Conservation (phyloP, 37 sponge, comb jelly and placozoan species). For the Tethya wilhelma region DNA sequence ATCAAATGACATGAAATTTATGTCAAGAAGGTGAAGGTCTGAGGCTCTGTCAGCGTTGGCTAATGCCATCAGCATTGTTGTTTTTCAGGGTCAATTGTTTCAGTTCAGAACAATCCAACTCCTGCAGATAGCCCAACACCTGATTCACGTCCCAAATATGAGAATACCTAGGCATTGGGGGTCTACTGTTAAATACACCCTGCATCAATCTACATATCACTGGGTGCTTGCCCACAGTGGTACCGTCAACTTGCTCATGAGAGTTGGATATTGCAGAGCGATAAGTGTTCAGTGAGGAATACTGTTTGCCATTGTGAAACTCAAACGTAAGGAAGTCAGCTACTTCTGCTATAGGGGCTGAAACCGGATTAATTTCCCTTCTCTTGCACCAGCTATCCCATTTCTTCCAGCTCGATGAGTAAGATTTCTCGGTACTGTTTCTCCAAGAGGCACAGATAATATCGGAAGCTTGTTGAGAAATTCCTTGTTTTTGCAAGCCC, state of each 20-base stretch:
- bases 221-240: conserved; percentile 15
- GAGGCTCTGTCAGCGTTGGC: conserved; percentile 35
- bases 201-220: conserved; percentile 10
- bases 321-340: conserved; percentile 5
- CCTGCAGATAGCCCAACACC: neutral
- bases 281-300: neutral
- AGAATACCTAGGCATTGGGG: conserved; percentile 17
- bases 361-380: neutral
- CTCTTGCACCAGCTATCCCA: conserved; percentile 30
- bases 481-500: neutral
- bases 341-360: conserved; percentile 2
- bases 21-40: conserved; percentile 15
- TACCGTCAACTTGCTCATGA: neutral
- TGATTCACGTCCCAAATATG: neutral
- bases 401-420: neutral
- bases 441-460: conserved; percentile 23
- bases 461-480: conserved; percentile 16
- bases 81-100: neutral
- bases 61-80: conserved; percentile 21
- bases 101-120: neutral
- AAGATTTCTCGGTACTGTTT: conserved; percentile 1
- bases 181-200: conserved; percentile 14
- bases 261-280: conserved; percentile 5
- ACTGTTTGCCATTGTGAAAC: too few species aligned
- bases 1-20: neutral